Evolutionary conservation across 2,113 vertebrate genomes (phyloP).

Genomic region (Columba janthina): DNA sequence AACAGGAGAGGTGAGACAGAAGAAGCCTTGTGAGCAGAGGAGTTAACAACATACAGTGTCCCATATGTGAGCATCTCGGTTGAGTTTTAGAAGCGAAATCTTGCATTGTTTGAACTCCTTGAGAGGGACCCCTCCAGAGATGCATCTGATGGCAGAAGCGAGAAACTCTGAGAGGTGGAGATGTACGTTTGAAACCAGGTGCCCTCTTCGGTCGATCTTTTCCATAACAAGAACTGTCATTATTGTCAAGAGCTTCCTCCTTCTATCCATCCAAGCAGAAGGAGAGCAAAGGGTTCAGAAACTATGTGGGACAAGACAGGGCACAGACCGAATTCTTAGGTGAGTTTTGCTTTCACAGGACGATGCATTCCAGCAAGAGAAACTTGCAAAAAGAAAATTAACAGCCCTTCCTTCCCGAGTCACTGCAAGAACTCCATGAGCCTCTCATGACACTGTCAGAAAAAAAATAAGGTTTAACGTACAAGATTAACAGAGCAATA

Average conservation of each 20-base stretch:
- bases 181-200: not conserved
- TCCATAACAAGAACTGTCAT: not conserved
- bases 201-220: not conserved
- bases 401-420: not conserved
- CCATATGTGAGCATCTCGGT: not conserved
- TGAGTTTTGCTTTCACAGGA: not conserved
- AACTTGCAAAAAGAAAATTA: not conserved
- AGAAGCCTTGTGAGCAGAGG: not conserved
- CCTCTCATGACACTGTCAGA: not conserved
- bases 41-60: not conserved
- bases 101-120: not conserved
- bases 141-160: not conserved
- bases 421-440: not conserved
- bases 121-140: fast-evolving
- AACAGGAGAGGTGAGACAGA: not conserved
- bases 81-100: not conserved
- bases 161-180: not conserved
- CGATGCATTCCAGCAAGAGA: not conserved
- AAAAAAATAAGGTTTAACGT: not conserved
- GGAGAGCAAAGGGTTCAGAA: constrained; percentile 3
- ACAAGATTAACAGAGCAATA: not conserved
- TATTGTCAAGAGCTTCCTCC: not conserved
- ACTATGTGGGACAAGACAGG: not conserved
- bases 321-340: constrained; percentile 16
- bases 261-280: not conserved